These are phyloP conservation scores for Tribolium freemani DNA, from an alignment of 2,888 invertebrate genomes.

Conservation along the genomic window DNA sequence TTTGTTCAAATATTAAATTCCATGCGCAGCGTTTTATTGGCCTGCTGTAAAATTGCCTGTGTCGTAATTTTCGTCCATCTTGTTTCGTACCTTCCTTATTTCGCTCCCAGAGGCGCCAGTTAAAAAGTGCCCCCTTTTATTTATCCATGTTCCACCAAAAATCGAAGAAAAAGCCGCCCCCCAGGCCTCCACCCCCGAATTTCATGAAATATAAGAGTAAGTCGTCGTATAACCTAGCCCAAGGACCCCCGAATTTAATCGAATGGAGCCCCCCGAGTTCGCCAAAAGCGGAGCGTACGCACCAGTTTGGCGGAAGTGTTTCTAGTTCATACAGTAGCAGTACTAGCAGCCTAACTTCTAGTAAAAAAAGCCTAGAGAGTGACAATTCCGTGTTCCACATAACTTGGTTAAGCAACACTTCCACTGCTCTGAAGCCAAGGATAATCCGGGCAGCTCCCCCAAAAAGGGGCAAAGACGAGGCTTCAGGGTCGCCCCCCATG, in stretches of 20 bases:
- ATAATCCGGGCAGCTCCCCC: slow-evolving; percentile 78
- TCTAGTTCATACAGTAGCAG: slow-evolving; percentile 66
- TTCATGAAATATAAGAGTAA: slow-evolving; percentile 63
- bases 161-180: slow-evolving; percentile 78
- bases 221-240: slow-evolving; percentile 62
- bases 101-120: no score
- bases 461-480: slow-evolving; percentile 39
- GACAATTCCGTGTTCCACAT: slow-evolving; percentile 56
- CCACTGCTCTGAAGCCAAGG: slow-evolving; percentile 73
- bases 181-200: slow-evolving; percentile 80
- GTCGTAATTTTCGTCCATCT: no score
- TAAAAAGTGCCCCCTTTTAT: no score
- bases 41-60: no score
- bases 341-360: slow-evolving; percentile 73
- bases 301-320: slow-evolving; percentile 63
- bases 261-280: slow-evolving; percentile 71
- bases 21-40: no score
- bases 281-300: slow-evolving; percentile 62
- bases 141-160: slow-evolving; percentile 47
- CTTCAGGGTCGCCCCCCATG: slow-evolving; percentile 72
- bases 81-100: no score
- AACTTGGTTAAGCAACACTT: slow-evolving; percentile 21
- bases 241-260: slow-evolving; percentile 65
- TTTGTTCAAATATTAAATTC: no score
- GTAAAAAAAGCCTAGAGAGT: slow-evolving; percentile 87